Evolutionary conservation across 1,140 invertebrate genomes (phyloP).

Genomic region (Lanistes nyassanus): DNA sequence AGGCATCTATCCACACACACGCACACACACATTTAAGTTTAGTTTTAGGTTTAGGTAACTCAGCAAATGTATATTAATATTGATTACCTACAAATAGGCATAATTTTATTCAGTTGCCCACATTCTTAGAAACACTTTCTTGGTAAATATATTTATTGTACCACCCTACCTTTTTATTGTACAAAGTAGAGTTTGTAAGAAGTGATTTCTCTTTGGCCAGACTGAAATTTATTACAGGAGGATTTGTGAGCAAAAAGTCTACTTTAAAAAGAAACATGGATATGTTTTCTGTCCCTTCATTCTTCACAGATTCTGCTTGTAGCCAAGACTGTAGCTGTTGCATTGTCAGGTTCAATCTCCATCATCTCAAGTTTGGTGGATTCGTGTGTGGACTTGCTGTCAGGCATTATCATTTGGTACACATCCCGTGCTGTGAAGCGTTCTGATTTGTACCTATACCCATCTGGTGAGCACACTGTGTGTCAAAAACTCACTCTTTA

Average conservation of each 20-base stretch:
- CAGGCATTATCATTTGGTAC: conserved; percentile 66
- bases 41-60: too few species aligned
- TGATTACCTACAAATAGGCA: too few species aligned
- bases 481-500: too few species aligned
- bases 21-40: too few species aligned
- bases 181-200: background rate
- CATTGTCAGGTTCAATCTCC: conserved; percentile 66
- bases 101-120: too few species aligned
- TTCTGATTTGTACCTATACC: conserved; percentile 66
- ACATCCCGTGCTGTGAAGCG: conserved; percentile 58
- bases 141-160: background rate
- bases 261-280: background rate
- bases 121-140: too few species aligned
- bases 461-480: conserved; percentile 59
- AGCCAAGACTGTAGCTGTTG: conserved; percentile 64
- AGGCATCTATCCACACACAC: too few species aligned
- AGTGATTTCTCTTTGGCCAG: background rate
- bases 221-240: background rate
- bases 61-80: too few species aligned
- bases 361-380: conserved; percentile 69
- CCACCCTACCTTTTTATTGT: background rate
- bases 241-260: background rate
- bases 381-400: conserved; percentile 66
- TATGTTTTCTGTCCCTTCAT: background rate
- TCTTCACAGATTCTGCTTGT: conserved; percentile 48